Evolutionary conservation across 2,888 invertebrate genomes (phyloP).

Genomic region (Acrobasis consociella): DNA sequence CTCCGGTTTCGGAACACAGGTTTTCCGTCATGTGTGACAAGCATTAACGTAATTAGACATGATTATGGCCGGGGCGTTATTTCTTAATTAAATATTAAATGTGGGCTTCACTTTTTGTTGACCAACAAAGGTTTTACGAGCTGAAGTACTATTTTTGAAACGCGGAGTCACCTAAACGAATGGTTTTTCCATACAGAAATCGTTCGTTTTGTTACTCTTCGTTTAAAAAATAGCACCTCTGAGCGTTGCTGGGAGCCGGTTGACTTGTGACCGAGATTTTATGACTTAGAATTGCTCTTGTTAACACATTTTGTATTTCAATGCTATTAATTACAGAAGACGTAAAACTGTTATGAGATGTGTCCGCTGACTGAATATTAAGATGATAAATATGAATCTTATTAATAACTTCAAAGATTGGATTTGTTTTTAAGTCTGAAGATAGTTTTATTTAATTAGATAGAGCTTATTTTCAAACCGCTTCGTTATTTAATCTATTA

Average conservation of each 20-base stretch:
- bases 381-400: too few relatives aligned
- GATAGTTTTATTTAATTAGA: too few relatives aligned
- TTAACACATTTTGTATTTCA: constrained; percentile 5
- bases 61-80: constrained; percentile 34
- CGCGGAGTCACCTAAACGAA: too few relatives aligned
- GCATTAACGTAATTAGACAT: constrained; percentile 46
- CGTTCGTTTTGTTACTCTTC: too few relatives aligned
- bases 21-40: constrained; percentile 44
- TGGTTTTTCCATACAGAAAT: too few relatives aligned
- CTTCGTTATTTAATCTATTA: too few relatives aligned
- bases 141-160: too few relatives aligned
- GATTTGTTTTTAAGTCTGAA: too few relatives aligned
- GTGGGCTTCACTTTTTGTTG: constrained; percentile 1
- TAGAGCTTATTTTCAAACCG: too few relatives aligned
- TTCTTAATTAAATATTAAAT: constrained; percentile 21
- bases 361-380: too few relatives aligned
- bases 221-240: too few relatives aligned
- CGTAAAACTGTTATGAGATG: neutral
- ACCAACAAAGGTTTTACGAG: constrained; percentile 8
- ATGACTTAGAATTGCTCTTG: neutral
- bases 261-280: constrained; percentile 4
- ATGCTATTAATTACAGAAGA: neutral
- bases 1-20: constrained; percentile 31
- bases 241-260: neutral
- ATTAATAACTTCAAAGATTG: too few relatives aligned